Evolutionary conservation across 2,888 invertebrate species (phyloP).

Genomic region (Chironomus riparius): DNA sequence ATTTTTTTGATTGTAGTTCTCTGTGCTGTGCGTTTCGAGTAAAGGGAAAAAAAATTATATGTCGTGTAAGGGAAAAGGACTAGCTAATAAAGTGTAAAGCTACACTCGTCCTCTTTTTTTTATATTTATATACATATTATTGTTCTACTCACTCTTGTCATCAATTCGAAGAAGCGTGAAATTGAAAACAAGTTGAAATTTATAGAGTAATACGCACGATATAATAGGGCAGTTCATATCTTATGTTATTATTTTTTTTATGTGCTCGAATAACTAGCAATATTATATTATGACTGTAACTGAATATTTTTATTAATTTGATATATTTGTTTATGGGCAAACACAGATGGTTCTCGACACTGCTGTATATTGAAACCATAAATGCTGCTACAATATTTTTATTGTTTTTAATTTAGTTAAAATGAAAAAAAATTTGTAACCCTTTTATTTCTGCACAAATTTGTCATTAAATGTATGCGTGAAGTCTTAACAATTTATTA

Average conservation of each 20-base stretch:
- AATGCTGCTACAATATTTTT: neutral
- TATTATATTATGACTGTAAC: slow-evolving; percentile 21
- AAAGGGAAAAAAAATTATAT: neutral
- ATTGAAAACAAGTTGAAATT: slow-evolving; percentile 18
- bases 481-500: neutral
- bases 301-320: slow-evolving; percentile 27
- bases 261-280: neutral
- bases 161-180: slow-evolving; percentile 28
- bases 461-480: too few species aligned
- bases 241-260: slow-evolving; percentile 6
- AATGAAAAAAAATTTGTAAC: too few species aligned
- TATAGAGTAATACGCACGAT: too few species aligned
- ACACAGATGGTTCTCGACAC: slow-evolving; percentile 24
- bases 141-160: slow-evolving; percentile 13
- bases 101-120: neutral
- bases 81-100: slow-evolving; percentile 19
- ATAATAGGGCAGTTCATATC: too few species aligned
- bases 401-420: neutral
- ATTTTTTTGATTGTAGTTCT: slow-evolving; percentile 25
- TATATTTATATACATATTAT: neutral
- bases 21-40: neutral
- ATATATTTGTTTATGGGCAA: slow-evolving; percentile 27
- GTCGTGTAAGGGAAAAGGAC: neutral
- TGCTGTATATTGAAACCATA: neutral
- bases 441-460: neutral